Percentiles rank a stretch among this genome's conserved stretches.
Conservation (phyloP, 2,797 vertebrate genomes). For the Pangasius macronema region DNA sequence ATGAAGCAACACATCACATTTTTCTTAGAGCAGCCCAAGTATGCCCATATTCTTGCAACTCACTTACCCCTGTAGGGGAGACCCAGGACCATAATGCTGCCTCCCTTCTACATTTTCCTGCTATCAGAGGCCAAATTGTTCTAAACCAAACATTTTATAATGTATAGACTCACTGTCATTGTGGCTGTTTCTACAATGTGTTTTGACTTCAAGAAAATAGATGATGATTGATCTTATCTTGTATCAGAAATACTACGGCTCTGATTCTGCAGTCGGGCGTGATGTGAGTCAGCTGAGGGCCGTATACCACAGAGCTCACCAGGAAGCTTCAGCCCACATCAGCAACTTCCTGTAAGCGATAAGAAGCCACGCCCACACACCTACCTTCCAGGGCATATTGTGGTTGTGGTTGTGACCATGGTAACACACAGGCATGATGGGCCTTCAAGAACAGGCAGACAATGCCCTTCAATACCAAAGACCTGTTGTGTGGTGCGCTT, state of each 20-base stretch:
- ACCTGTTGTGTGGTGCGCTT: slow-evolving; percentile 81
- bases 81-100: background rate
- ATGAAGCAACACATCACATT: background rate
- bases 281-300: slow-evolving; percentile 81
- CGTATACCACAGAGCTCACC: slow-evolving; percentile 77
- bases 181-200: background rate
- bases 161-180: background rate
- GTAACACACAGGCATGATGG: slow-evolving; percentile 49
- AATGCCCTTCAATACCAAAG: slow-evolving; percentile 52
- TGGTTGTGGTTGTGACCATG: slow-evolving; percentile 37
- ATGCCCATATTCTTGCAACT: background rate
- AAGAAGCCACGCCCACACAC: slow-evolving; percentile 80
- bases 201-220: background rate
- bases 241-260: slow-evolving; percentile 81
- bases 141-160: background rate
- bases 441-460: slow-evolving; percentile 71
- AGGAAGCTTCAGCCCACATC: slow-evolving; percentile 78
- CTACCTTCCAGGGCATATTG: slow-evolving; percentile 62
- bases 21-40: background rate
- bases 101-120: background rate
- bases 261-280: slow-evolving; percentile 78
- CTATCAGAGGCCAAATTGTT: background rate
- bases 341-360: slow-evolving; percentile 81
- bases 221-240: background rate
- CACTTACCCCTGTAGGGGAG: background rate